Conservation (phyloP, 2,797 vertebrate genomes). For the Crypturellus tataupa region DNA sequence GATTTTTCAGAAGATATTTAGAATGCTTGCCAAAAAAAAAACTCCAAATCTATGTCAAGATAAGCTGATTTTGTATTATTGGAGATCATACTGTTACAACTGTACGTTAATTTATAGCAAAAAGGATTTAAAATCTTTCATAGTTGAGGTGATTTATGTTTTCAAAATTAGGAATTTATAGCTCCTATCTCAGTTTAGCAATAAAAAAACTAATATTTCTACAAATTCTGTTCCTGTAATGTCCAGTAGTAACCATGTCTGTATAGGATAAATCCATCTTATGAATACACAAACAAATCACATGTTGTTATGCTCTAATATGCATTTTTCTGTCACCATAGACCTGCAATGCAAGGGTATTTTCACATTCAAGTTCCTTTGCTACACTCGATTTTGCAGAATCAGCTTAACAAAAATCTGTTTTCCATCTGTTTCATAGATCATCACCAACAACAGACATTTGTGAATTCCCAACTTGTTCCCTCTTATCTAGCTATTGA, state of each 20-base stretch:
- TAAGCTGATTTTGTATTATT: neutral
- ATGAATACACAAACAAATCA: neutral
- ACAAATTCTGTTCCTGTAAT: conserved; percentile 8
- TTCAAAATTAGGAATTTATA: neutral
- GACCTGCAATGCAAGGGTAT: conserved; percentile 7
- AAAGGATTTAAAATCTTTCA: neutral
- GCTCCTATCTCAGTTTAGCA: neutral
- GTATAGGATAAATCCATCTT: neutral
- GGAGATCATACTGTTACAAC: neutral
- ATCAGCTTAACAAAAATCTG: conserved; percentile 62
- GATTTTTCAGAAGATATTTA: neutral
- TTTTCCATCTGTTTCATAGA: conserved; percentile 41
- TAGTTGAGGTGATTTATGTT: neutral
- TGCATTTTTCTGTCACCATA: conserved; percentile 8
- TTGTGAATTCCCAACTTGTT: conserved; percentile 24
- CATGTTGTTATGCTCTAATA: neutral
- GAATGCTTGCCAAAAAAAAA: neutral
- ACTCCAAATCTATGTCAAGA: neutral
- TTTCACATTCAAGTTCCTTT: conserved; percentile 33
- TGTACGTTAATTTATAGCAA: neutral
- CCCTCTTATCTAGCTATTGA: conserved; percentile 13
- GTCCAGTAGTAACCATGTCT: neutral
- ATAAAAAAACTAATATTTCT: neutral
- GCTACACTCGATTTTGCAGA: conserved; percentile 25
- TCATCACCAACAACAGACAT: conserved; percentile 7